These are phyloP conservation scores for Zelostemma sp. DNA, from an alignment of 1,140 invertebrate genomes.

Conservation along the genomic window DNA sequence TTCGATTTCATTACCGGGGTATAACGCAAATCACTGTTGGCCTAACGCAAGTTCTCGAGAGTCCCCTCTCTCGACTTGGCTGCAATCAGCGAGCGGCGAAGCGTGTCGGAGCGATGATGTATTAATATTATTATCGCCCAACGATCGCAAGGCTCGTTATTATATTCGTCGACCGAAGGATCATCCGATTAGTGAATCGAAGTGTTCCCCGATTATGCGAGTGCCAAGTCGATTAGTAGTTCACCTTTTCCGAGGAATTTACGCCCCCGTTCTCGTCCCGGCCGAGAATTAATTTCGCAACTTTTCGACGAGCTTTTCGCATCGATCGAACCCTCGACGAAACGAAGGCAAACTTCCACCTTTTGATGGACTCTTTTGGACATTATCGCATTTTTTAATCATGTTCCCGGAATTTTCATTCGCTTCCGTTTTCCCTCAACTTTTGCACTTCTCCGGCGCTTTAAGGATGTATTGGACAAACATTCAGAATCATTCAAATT, in stretches of 20 bases:
- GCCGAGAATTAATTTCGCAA: constrained; percentile 8
- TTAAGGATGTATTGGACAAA: too few relatives aligned
- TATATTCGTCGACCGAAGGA: constrained; percentile 6
- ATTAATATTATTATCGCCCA: constrained; percentile 8
- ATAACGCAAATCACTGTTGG: too few relatives aligned
- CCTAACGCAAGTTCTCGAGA: too few relatives aligned
- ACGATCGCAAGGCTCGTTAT: constrained; percentile 3
- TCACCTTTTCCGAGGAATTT: background rate
- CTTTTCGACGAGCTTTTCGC: constrained; percentile 3
- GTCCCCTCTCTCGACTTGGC: too few relatives aligned
- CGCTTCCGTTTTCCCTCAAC: too few relatives aligned
- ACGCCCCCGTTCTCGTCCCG: background rate
- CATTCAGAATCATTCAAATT: too few relatives aligned
- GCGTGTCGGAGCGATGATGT: constrained; percentile 10
- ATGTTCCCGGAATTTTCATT: too few relatives aligned
- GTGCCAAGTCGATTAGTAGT: constrained; percentile 3
- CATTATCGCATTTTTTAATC: too few relatives aligned
- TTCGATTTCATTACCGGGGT: too few relatives aligned
- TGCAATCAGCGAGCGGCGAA: constrained; percentile 11
- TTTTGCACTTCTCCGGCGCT: too few relatives aligned
- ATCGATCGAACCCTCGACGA: constrained; percentile 7
- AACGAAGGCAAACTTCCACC: constrained; percentile 7
- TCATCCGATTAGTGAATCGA: constrained; percentile 6
- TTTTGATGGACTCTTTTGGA: too few relatives aligned
- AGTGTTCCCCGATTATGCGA: constrained; percentile 1